Base-by-base conservation (phyloP, 2,113 vertebrate species). In the Fulica atra region DNA sequence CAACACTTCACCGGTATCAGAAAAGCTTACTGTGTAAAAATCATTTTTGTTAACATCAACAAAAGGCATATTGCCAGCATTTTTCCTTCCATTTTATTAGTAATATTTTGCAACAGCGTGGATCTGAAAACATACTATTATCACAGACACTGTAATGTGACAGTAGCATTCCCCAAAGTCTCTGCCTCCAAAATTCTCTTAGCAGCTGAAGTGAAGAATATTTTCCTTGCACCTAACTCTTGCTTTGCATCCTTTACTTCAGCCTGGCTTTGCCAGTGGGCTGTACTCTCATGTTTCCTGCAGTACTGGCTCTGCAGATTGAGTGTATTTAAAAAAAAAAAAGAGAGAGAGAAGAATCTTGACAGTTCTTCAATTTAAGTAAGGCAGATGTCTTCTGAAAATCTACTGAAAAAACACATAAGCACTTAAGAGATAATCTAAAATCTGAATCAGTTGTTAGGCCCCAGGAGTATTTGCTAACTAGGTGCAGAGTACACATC, bases 361-460 rank as follows among this genome's bases (percentile, higher is more conserved):
- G 44, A 46, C 16, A 46, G 44, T 19, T 46, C 44, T 16, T 46
- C 44, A 46, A 18, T 46, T 46, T 46, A 84, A 96, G 82, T 70
- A 93, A 91, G 64, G 6, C 7, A 87, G 35, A 72, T 81, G 51
- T n/a, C n/a, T 83, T 73, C 60, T 35, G 16, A 77, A 92, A 93
- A 54, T 26, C 74, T 11, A 76, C 56, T 35, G 19, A 59, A 13
- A 84, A 90, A 57, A 81, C 81, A 92, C 16, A 63, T 17, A 66
- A 78, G 11, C 20, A 90, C 44, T 88, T 46, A 89, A 57, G 46
- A 96, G 80, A 68, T 15, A 95, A 95, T 86, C 92, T 95, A 92
- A 95, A 89, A 96, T 89, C 94, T 91, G 53, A 93, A 86, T 83
- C 48, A 78, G 91, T 93, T 78, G 13, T 65, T 59, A 81, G 95